Evolutionary conservation across 2,888 invertebrate species (phyloP).

Genomic region (Sphaerophoria rueppellii): DNA sequence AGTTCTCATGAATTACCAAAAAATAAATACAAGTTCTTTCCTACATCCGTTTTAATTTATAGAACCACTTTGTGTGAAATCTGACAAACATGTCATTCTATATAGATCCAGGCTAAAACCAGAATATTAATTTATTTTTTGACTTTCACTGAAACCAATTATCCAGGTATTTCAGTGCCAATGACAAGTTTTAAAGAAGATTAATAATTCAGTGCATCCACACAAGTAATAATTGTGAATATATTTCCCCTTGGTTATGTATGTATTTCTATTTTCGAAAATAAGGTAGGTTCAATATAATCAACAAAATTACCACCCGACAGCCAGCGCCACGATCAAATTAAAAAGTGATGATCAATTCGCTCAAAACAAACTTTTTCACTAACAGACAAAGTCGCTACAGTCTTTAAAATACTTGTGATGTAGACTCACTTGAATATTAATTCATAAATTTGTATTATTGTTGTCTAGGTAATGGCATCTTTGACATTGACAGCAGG

Average conservation of each 20-base stretch:
- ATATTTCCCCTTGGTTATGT: not conserved
- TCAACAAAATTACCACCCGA: constrained; percentile 8
- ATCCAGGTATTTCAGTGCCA: constrained; percentile 16
- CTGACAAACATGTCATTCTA: not conserved
- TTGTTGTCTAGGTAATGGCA: constrained; percentile 50
- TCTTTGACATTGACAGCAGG: constrained; percentile 58
- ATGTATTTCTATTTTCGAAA: not conserved
- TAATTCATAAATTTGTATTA: constrained; percentile 64
- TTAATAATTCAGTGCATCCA: not conserved
- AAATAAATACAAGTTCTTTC: too few relatives aligned
- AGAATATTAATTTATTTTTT: not conserved
- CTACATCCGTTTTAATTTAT: too few relatives aligned
- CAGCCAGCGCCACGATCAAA: constrained; percentile 8
- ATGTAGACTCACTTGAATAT: constrained; percentile 66
- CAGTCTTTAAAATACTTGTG: constrained; percentile 51
- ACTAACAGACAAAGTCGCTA: not conserved
- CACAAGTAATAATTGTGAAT: not conserved
- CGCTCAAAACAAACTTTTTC: not conserved
- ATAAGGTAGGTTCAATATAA: constrained; percentile 15
- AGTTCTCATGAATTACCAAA: too few relatives aligned
- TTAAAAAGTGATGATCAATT: constrained; percentile 8
- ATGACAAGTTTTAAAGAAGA: not conserved
- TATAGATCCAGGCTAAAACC: not conserved
- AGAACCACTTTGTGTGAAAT: too few relatives aligned
- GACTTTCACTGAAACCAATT: not conserved